phyloP scores from a whole-genome alignment of 2,888 invertebrate genomes.

The Tenthredo amoena region DNA sequence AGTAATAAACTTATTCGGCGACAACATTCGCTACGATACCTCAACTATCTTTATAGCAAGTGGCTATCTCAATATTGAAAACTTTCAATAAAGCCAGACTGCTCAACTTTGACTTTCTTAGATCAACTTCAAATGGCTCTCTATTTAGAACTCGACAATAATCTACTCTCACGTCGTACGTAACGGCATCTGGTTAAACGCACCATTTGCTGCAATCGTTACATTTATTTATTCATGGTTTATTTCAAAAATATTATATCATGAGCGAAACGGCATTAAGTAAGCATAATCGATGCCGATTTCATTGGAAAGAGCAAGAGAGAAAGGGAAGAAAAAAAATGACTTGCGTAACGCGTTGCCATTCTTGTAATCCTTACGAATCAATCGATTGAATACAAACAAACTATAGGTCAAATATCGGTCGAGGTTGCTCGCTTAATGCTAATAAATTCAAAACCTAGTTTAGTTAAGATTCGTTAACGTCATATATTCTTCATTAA shows the following conservation, averaged over 20 bases:
- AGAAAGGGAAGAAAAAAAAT: not conserved
- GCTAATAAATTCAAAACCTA: slow-evolving; percentile 19
- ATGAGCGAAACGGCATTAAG: not conserved
- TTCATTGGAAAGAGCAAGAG: not conserved
- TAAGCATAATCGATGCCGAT: not conserved
- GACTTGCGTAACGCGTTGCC: not conserved
- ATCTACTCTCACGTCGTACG: not conserved
- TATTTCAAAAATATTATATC: not conserved
- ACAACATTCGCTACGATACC: not conserved
- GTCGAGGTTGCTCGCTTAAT: slow-evolving; percentile 16
- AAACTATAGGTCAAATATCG: slow-evolving; percentile 17
- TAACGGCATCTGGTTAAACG: not conserved
- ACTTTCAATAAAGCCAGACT: not conserved
- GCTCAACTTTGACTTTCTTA: not conserved
- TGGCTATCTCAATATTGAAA: not conserved
- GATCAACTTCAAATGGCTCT: not conserved
- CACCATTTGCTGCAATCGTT: not conserved
- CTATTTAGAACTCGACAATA: not conserved
- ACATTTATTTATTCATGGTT: not conserved
- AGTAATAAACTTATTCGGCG: slow-evolving; percentile 49
- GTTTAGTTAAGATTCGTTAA: not conserved
- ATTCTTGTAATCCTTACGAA: not conserved
- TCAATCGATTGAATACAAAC: slow-evolving; percentile 16
- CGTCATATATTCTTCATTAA: slow-evolving; percentile 37
- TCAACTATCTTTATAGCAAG: not conserved